Conservation (phyloP, 1,140 invertebrate genomes). For the Yoshiicerus persimilis region DNA sequence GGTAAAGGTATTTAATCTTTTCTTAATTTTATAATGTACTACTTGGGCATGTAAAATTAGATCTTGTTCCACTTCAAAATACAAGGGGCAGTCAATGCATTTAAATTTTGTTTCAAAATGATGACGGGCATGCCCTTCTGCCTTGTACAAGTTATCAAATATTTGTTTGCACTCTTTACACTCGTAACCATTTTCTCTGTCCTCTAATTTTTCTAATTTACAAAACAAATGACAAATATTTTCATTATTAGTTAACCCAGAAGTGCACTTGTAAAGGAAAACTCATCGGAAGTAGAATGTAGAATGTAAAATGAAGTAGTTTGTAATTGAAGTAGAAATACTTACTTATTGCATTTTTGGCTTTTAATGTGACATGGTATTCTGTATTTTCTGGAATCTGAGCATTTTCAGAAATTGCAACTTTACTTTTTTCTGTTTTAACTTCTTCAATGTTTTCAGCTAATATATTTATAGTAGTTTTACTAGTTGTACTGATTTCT, state of each 20-base stretch:
- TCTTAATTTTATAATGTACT: background rate
- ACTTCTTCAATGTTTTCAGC: background rate
- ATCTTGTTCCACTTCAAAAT: constrained; percentile 14
- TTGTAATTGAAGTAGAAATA: background rate
- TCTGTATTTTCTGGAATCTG: background rate
- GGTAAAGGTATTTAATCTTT: background rate
- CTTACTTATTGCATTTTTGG: background rate
- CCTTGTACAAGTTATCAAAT: background rate
- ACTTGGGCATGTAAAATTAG: background rate
- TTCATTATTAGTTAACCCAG: background rate
- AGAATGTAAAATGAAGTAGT: background rate
- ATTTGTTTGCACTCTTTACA: background rate
- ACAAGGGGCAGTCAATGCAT: background rate
- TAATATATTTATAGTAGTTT: background rate
- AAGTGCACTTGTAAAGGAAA: too few relatives aligned
- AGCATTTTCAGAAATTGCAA: background rate
- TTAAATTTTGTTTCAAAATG: constrained; percentile 8
- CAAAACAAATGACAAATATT: background rate
- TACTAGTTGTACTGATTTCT: background rate
- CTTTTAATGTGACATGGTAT: background rate
- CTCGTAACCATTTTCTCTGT: background rate
- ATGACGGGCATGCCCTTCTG: background rate
- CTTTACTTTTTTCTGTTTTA: background rate
- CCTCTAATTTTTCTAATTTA: constrained; percentile 9
- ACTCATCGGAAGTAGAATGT: too few relatives aligned